Percentiles rank a stretch among this genome's conserved stretches.
Conservation (phyloP, 2,113 vertebrate species). For the Lamprotornis superbus region DNA sequence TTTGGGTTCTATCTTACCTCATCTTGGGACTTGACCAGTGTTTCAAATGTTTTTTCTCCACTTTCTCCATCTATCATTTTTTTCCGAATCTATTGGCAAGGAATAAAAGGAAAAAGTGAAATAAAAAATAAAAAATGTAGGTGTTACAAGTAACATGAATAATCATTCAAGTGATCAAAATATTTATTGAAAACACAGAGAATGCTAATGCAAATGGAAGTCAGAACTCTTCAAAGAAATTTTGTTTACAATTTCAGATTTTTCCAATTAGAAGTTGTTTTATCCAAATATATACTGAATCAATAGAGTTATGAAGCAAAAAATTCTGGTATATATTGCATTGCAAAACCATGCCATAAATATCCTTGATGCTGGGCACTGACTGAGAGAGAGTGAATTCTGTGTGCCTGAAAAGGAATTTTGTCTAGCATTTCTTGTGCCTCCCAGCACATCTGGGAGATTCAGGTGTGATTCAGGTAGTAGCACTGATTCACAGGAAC, state of each 20-base stretch:
- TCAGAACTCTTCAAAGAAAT: neutral
- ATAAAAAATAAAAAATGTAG: neutral
- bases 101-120: neutral
- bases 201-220: neutral
- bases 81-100: conserved; percentile 84
- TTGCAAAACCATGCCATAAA: neutral
- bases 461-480: neutral
- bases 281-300: neutral
- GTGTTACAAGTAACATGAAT: neutral
- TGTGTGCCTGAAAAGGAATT: neutral
- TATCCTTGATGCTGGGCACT: neutral
- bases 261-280: neutral
- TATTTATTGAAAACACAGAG: neutral
- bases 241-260: neutral
- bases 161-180: neutral
- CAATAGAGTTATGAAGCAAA: neutral
- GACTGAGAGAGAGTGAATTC: neutral
- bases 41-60: conserved; percentile 91
- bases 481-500: neutral
- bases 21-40: conserved; percentile 95
- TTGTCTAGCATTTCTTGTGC: neutral
- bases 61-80: conserved; percentile 96
- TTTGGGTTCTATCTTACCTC: conserved; percentile 80
- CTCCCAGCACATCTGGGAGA: neutral
- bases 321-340: neutral